These are phyloP conservation scores for Myotis lucifugus DNA, from an alignment of 2,113 vertebrate species.

Conservation along the genomic window DNA sequence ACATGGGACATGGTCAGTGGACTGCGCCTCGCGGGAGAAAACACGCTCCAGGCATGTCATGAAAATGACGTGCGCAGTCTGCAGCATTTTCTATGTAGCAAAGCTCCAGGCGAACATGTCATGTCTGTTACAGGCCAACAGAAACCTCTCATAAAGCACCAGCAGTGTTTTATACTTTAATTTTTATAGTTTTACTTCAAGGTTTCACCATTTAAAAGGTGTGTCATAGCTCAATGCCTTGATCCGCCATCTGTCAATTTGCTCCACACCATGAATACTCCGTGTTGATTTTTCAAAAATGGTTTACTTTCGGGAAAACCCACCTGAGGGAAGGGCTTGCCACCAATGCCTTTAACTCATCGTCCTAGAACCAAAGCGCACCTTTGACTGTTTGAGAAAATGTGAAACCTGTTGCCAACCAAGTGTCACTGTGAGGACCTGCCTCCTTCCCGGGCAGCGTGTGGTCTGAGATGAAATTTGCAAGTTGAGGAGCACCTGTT, in stretches of 20 bases:
- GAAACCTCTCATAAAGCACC: constrained; percentile 26
- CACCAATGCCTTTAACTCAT: background rate
- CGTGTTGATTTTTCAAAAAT: background rate
- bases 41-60: background rate
- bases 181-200: background rate
- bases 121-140: background rate
- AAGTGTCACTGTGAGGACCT: background rate
- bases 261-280: background rate
- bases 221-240: background rate
- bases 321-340: background rate
- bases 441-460: background rate
- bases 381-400: background rate
- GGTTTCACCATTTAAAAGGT: background rate
- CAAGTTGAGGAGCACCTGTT: background rate
- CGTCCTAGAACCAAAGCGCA: background rate
- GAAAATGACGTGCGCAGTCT: background rate
- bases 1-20: constrained; percentile 34
- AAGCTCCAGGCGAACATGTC: background rate
- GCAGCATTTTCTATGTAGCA: constrained; percentile 55
- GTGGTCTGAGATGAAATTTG: background rate
- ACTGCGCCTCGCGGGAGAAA: constrained; percentile 55
- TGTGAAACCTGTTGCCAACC: background rate
- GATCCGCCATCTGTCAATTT: background rate
- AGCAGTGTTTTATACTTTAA: constrained; percentile 48
- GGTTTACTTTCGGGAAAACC: background rate